Base-by-base conservation (phyloP, 2,113 vertebrate species). In the Jaculus jaculus region DNA sequence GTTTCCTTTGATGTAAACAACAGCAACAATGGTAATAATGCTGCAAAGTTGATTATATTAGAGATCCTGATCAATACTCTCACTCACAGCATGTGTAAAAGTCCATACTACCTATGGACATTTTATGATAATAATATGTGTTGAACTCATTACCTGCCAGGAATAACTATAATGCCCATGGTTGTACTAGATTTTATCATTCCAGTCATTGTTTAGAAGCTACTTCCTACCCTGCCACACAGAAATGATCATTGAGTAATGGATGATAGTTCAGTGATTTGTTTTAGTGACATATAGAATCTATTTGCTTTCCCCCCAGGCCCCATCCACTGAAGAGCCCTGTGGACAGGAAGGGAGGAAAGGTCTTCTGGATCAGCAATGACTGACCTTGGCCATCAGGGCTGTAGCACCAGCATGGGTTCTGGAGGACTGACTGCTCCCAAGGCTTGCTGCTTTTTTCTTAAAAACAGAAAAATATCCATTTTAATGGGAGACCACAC, bases 391-490 rank as follows among this genome's bases (percentile, higher is more conserved):
- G 68, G 83, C 32, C 9, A 24, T 28, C 0, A 24, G 7, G n/a
- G 69, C n/a, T 84, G 78, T n/a, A 83, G 84, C 86, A 24, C 47
- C 54, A 85, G 83, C 42, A 7, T 81, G 54, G 28, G 16, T 37
- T 93, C 85, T 93, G 60, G 96, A 93, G 16, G 86, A 28, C 2
- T 92, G 92, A 81, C 83, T 92, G 77, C 81, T 94, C 28, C 86
- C 74, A 16, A 42, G 63, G 16, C 84, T 93, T 63, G 90, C 24
- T 86, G 88, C 21, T 77, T 93, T 97, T 72, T 95, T 96, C 97
- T 97, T 75, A 71, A 95, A 96, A 95, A 95, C 0, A 94, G 81
- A 95, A 96, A 47, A 94, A 95, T 39, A 84, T 34, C 42, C 42
- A 28, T 88, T 93, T 96, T 28, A 84, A 1, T 79, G 79, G 3